Conservation (phyloP, 1,140 invertebrate genomes). For the Drosophila athabasca region DNA sequence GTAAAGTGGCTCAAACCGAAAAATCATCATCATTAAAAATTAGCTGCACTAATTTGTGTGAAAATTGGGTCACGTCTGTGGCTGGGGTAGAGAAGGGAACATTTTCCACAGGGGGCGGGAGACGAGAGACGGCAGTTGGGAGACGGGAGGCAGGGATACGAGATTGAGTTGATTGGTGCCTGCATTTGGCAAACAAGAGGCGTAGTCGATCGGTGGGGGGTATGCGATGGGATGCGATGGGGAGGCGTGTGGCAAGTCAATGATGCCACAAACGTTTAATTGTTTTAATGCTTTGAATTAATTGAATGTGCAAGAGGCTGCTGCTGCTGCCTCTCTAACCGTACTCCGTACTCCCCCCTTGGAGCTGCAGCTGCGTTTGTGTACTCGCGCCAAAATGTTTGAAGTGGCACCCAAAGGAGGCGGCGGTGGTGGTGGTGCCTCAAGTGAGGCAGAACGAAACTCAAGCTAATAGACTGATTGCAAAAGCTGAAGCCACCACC, state of each 20-base stretch:
- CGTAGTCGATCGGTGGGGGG: conserved; percentile 5
- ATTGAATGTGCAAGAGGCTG: conserved; percentile 67
- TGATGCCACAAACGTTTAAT: conserved; percentile 72
- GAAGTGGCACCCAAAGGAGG: conserved; percentile 41
- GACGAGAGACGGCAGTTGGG: too few relatives aligned
- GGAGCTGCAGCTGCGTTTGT: conserved; percentile 56
- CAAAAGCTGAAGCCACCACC: conserved; percentile 57
- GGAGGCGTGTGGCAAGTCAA: conserved; percentile 66
- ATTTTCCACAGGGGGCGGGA: too few relatives aligned
- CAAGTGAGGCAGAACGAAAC: conserved; percentile 52
- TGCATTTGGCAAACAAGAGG: conserved; percentile 40
- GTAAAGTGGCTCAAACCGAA: conserved; percentile 58
- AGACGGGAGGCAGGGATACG: neutral
- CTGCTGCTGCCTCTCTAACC: conserved; percentile 27
- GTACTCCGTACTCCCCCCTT: conserved; percentile 6
- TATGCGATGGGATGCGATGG: neutral
- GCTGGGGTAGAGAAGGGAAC: neutral
- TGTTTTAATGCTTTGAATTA: conserved; percentile 82
- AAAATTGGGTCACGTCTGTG: conserved; percentile 67
- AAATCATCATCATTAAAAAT: conserved; percentile 78
- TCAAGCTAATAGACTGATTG: conserved; percentile 67
- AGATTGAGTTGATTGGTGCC: conserved; percentile 18
- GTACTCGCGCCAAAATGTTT: conserved; percentile 75
- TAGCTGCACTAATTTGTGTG: conserved; percentile 78
- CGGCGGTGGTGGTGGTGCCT: conserved; percentile 6